phyloP scores from a whole-genome alignment of 2,888 invertebrate species.

The Pilophorus perplexus region DNA sequence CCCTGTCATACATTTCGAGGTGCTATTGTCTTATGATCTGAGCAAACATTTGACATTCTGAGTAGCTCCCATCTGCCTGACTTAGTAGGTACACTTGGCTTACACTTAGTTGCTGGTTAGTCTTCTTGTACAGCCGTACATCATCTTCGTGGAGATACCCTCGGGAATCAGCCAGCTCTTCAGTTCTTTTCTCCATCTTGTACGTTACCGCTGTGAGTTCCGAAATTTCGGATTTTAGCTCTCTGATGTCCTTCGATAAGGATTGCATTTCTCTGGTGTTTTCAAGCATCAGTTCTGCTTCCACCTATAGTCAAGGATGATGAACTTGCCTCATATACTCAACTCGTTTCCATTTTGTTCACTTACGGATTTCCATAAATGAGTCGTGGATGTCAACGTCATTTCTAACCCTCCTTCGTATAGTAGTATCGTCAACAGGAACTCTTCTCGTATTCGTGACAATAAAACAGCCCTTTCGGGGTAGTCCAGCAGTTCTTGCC shows the following conservation, averaged over 20 bases:
- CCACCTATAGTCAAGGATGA: background rate
- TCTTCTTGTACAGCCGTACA: constrained; percentile 85
- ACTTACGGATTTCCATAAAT: constrained; percentile 18
- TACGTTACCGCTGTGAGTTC: background rate
- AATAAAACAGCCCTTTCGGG: constrained; percentile 28
- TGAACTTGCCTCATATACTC: background rate
- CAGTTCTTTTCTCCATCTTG: constrained; percentile 69
- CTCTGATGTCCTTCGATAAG: background rate
- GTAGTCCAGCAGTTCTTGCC: constrained; percentile 22
- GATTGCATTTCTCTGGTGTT: background rate
- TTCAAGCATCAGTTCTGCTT: background rate
- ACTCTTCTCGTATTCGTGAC: constrained; percentile 20
- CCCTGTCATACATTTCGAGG: too few species aligned
- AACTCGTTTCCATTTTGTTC: background rate
- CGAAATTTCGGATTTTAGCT: background rate
- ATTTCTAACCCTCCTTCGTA: constrained; percentile 32
- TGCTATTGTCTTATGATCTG: too few species aligned
- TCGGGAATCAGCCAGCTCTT: constrained; percentile 83
- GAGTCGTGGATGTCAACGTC: background rate
- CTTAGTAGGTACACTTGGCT: too few species aligned
- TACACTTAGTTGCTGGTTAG: too few species aligned
- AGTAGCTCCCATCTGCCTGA: too few species aligned
- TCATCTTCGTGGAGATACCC: constrained; percentile 92
- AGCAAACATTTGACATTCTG: too few species aligned
- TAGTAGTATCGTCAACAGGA: constrained; percentile 11